Conservation (phyloP, 1,140 invertebrate species). For the Leptinotarsa defecta region DNA sequence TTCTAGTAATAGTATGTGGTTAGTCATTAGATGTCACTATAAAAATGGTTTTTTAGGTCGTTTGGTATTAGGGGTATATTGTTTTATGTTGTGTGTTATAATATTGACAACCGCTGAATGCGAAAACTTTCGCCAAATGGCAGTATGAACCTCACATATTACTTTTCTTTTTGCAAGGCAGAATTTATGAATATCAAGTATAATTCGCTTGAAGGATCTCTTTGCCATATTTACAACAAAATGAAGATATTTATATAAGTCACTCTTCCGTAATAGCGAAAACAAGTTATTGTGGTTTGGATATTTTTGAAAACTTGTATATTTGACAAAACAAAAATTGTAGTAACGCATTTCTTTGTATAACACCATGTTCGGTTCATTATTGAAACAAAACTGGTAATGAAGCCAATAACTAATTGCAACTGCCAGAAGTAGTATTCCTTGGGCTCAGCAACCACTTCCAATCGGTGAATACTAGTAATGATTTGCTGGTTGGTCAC, state of each 20-base stretch:
- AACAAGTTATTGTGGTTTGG: no score
- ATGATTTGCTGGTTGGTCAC: neutral
- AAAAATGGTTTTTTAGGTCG: slow-evolving; percentile 53
- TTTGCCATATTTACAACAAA: neutral
- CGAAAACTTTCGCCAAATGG: slow-evolving; percentile 19
- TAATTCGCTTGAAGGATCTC: neutral
- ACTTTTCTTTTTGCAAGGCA: neutral
- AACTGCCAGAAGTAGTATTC: slow-evolving; percentile 32
- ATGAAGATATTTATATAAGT: no score
- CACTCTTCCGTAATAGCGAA: no score
- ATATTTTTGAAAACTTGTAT: no score
- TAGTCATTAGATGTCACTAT: slow-evolving; percentile 54
- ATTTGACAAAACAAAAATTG: no score
- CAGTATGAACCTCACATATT: neutral
- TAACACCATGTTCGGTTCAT: no score
- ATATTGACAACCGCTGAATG: slow-evolving; percentile 52
- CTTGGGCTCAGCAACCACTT: slow-evolving; percentile 6
- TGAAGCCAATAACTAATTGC: slow-evolving; percentile 20
- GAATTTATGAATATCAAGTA: neutral
- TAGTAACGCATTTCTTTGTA: no score
- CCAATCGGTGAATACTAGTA: slow-evolving; percentile 3
- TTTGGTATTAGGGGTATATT: slow-evolving; percentile 55
- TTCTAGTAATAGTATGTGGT: slow-evolving; percentile 46
- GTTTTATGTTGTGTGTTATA: slow-evolving; percentile 52
- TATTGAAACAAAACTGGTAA: neutral